A percentile compares a stretch with the other conserved stretches of the same genome.
phyloP scores from a whole-genome alignment of 1,140 invertebrate genomes.

The Sarcophaga bullata region DNA sequence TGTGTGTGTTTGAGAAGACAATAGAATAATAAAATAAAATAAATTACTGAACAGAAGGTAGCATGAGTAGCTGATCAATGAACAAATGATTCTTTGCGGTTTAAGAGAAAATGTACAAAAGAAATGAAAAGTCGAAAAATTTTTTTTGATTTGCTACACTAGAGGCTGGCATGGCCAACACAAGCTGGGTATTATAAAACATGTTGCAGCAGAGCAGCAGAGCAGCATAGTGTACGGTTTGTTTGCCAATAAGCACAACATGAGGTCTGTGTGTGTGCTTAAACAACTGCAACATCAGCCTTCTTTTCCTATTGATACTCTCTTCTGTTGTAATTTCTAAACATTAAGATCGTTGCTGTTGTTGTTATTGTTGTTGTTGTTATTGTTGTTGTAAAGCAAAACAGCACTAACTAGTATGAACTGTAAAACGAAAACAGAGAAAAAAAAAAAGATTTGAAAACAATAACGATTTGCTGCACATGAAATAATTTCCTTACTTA shows the following conservation, averaged over 20 bases:
- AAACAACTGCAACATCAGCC: neutral
- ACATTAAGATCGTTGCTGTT: neutral
- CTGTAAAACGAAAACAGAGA: no score
- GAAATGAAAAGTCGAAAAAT: slow-evolving; percentile 18
- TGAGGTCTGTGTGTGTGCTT: slow-evolving; percentile 2
- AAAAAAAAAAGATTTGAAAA: slow-evolving; percentile 15
- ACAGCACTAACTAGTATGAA: slow-evolving; percentile 34
- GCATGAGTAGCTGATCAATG: slow-evolving; percentile 39
- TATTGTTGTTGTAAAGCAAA: neutral
- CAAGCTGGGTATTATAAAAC: no score
- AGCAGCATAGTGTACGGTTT: neutral
- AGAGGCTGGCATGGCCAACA: no score
- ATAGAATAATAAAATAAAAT: neutral
- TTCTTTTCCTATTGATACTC: neutral
- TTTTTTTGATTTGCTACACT: neutral
- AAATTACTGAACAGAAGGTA: slow-evolving; percentile 36
- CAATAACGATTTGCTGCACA: slow-evolving; percentile 31
- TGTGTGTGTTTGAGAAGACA: neutral
- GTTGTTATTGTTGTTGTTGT: neutral
- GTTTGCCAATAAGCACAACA: slow-evolving; percentile 38
- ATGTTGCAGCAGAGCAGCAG: no score
- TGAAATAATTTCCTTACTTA: slow-evolving; percentile 38
- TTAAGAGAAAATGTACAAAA: slow-evolving; percentile 3
- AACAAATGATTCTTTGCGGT: slow-evolving; percentile 39
- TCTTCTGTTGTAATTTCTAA: no score